A percentile compares a stretch with the other conserved stretches of the same genome.
These are phyloP conservation scores for Connochaetes taurinus DNA, from an alignment of 2,113 vertebrate species.

Conservation along the genomic window DNA sequence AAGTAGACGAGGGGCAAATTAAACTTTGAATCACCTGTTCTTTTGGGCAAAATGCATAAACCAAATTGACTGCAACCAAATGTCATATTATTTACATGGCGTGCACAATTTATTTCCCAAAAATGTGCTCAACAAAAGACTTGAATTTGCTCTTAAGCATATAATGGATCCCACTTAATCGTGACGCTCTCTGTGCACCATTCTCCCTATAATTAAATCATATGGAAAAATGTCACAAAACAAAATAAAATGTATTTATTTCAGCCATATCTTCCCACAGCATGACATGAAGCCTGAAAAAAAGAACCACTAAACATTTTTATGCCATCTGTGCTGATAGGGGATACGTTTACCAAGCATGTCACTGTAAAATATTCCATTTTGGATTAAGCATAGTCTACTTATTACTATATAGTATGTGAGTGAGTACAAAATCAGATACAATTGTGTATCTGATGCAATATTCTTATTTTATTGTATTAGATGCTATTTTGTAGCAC, in stretches of 20 bases:
- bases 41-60: constrained; percentile 72
- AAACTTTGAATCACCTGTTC: constrained; percentile 75
- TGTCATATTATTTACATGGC: constrained; percentile 72
- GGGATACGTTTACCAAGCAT: constrained; percentile 67
- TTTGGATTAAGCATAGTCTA: constrained; percentile 61
- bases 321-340: constrained; percentile 80
- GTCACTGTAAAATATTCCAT: constrained; percentile 70
- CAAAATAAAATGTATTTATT: constrained; percentile 82
- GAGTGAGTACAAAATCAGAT: constrained; percentile 53
- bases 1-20: constrained; percentile 61
- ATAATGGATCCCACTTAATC: constrained; percentile 67
- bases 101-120: constrained; percentile 68
- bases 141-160: constrained; percentile 57
- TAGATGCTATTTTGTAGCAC: neutral
- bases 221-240: constrained; percentile 79
- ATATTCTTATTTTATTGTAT: neutral
- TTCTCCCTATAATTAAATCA: constrained; percentile 79
- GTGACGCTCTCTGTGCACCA: constrained; percentile 35
- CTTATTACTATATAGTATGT: constrained; percentile 61
- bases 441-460: constrained; percentile 19
- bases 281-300: constrained; percentile 76
- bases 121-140: constrained; percentile 60
- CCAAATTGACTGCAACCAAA: constrained; percentile 71
- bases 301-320: constrained; percentile 79
- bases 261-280: constrained; percentile 78